These are phyloP conservation scores for Rhynchonycteris naso DNA, from an alignment of 2,797 vertebrate genomes.

Conservation along the genomic window DNA sequence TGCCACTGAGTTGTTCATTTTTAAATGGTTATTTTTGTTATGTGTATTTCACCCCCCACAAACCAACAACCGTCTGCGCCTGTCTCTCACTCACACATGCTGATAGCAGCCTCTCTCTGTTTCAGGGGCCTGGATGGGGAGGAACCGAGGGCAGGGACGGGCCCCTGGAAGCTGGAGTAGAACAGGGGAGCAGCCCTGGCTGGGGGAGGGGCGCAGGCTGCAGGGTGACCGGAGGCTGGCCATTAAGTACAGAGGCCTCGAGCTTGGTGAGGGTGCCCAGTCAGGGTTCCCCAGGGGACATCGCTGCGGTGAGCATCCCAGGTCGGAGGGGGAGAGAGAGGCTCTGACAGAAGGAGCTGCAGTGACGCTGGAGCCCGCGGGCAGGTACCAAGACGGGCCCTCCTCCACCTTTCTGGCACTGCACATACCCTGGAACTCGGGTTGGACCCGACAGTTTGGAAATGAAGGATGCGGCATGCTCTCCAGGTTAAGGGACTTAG, in stretches of 20 bases:
- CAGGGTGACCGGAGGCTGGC: too few relatives aligned
- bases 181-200: too few relatives aligned
- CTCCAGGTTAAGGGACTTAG: neutral
- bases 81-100: neutral
- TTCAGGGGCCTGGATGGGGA: neutral
- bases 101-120: neutral
- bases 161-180: too few relatives aligned
- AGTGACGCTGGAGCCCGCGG: too few relatives aligned
- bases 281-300: too few relatives aligned
- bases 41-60: neutral
- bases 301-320: neutral
- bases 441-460: neutral
- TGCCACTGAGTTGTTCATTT: neutral
- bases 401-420: neutral
- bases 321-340: too few relatives aligned
- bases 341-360: neutral
- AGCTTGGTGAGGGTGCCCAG: too few relatives aligned
- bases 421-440: neutral
- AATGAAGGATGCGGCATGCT: accelerated
- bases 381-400: too few relatives aligned
- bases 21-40: neutral
- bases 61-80: neutral
- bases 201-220: too few relatives aligned
- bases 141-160: neutral
- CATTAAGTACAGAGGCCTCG: too few relatives aligned